Percentiles rank a stretch among this genome's conserved stretches.
These are phyloP conservation scores for Nematopogon swammerdamellus DNA, from an alignment of 2,888 invertebrate species.

Conservation along the genomic window DNA sequence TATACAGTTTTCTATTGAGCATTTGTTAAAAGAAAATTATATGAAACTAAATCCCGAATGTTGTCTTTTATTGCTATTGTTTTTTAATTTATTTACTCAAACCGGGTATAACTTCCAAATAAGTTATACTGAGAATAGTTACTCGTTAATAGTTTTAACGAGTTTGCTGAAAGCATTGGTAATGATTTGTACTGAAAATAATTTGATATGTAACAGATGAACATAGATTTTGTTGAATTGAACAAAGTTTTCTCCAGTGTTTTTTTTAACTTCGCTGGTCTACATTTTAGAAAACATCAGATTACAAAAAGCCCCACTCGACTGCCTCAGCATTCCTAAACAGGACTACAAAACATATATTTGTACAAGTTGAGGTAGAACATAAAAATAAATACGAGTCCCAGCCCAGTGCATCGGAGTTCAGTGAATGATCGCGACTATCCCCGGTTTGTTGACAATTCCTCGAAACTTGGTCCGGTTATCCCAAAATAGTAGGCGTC, in stretches of 20 bases:
- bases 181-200: no score
- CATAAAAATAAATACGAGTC: not conserved
- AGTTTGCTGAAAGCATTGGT: no score
- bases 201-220: no score
- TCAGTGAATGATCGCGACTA: not conserved
- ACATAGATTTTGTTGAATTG: no score
- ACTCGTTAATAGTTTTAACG: no score
- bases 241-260: no score
- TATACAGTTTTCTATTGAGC: constrained; percentile 59
- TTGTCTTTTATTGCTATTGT: constrained; percentile 31
- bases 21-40: constrained; percentile 59
- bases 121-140: no score
- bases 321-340: no score
- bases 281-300: no score
- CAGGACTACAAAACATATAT: not conserved
- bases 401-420: not conserved
- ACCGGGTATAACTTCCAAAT: no score
- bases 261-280: no score
- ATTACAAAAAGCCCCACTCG: no score
- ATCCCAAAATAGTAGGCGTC: not conserved
- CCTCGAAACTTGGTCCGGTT: constrained; percentile 50
- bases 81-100: not conserved
- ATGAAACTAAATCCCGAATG: constrained; percentile 53
- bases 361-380: not conserved
- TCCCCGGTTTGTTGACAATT: constrained; percentile 48